phyloP scores from a whole-genome alignment of 53 echinoderm and acorn worm species.

The Temnopleurus reevesii region DNA sequence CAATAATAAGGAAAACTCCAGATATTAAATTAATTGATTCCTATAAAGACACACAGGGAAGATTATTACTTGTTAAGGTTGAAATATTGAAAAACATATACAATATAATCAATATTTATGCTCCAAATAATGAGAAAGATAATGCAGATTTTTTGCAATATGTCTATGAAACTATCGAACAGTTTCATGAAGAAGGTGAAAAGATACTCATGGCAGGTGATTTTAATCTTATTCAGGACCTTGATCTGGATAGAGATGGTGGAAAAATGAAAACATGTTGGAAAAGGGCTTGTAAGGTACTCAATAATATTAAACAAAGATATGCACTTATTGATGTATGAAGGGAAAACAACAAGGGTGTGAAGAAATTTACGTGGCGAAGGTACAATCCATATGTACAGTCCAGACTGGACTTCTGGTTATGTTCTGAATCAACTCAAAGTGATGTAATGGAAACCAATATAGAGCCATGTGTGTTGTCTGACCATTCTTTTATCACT shows the following conservation, averaged over 20 bases:
- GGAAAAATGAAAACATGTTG: background rate
- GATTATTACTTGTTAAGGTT: slow-evolving; percentile 1
- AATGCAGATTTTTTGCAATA: background rate
- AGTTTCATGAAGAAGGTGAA: background rate
- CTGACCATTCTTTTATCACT: background rate
- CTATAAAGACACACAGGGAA: background rate
- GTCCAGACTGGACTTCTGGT: too few relatives aligned
- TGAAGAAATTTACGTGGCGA: background rate
- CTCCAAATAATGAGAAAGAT: slow-evolving; percentile 17
- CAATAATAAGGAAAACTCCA: background rate
- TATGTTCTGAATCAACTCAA: too few relatives aligned
- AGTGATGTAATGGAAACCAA: too few relatives aligned
- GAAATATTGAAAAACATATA: background rate
- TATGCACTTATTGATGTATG: background rate
- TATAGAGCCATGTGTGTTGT: too few relatives aligned
- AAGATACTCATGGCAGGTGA: background rate
- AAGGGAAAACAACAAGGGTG: background rate
- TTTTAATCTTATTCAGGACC: background rate
- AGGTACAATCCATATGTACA: background rate
- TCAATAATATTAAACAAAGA: background rate
- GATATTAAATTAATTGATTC: background rate
- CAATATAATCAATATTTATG: background rate
- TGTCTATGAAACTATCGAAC: background rate
- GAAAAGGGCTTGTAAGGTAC: background rate
- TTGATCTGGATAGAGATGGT: background rate